Evolutionary conservation across 1,140 invertebrate species (phyloP).

Genomic region (Tenebrio molitor): DNA sequence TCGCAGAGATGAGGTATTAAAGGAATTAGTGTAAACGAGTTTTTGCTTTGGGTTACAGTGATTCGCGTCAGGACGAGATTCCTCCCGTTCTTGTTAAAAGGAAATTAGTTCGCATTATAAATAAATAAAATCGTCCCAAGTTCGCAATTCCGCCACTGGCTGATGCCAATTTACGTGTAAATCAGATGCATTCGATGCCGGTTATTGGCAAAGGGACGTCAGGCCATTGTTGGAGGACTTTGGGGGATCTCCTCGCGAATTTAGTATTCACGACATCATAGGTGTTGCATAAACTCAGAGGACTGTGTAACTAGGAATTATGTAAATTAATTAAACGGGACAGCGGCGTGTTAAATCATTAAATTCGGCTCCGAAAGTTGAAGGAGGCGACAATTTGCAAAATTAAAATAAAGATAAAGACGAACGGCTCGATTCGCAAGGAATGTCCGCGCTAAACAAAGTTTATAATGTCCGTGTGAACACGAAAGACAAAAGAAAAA

Average conservation of each 20-base stretch:
- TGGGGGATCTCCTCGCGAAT: neutral
- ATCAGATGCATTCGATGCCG: neutral
- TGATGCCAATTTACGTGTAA: neutral
- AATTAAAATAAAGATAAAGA: too few relatives aligned
- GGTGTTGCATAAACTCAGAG: slow-evolving; percentile 1
- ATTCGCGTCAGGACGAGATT: neutral
- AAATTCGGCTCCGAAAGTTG: neutral
- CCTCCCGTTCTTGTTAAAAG: neutral
- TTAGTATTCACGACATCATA: slow-evolving; percentile 19
- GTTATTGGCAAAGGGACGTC: neutral
- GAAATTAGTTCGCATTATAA: slow-evolving; percentile 7
- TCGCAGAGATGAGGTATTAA: neutral
- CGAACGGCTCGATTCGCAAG: too few relatives aligned
- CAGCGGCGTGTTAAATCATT: neutral
- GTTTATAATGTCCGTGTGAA: slow-evolving; percentile 31
- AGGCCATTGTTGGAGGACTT: neutral
- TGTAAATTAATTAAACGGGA: slow-evolving; percentile 29
- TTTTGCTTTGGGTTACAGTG: neutral
- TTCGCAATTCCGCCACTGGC: neutral
- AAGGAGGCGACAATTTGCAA: neutral
- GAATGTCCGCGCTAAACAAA: too few relatives aligned
- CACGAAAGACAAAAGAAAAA: slow-evolving; percentile 32
- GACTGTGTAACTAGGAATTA: slow-evolving; percentile 18
- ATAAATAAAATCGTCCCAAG: slow-evolving; percentile 2
- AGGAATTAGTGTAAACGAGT: slow-evolving; percentile 8